Evolutionary conservation across 2,797 vertebrate genomes (phyloP).

Genomic region (Chaetophractus vellerosus): DNA sequence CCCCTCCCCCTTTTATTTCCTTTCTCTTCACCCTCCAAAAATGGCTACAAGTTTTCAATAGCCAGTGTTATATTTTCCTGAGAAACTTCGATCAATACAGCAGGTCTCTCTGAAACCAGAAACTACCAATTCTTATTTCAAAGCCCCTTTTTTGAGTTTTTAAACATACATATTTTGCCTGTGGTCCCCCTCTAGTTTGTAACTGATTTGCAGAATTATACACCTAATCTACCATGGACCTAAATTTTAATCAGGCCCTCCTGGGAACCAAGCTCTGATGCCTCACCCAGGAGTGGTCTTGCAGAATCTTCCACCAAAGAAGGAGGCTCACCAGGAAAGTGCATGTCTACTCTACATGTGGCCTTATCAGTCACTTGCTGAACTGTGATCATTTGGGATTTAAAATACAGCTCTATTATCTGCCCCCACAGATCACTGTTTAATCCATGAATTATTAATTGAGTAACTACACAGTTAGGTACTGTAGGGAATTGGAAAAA

Average conservation of each 20-base stretch:
- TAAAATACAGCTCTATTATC: constrained; percentile 28
- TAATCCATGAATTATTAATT: constrained; percentile 68
- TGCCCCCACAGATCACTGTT: constrained; percentile 24
- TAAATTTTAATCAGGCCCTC: not conserved
- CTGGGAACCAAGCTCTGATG: not conserved
- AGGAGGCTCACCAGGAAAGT: constrained; percentile 4
- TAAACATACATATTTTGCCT: not conserved
- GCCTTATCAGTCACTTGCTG: constrained; percentile 50
- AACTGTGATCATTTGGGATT: constrained; percentile 56
- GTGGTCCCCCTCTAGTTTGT: not conserved
- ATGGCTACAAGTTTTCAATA: not conserved
- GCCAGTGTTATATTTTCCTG: not conserved
- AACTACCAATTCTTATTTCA: constrained; percentile 11
- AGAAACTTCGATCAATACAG: not conserved
- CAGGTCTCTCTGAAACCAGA: not conserved
- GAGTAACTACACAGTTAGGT: not conserved
- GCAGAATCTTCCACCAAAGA: not conserved
- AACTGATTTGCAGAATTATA: constrained; percentile 2
- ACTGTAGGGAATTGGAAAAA: not conserved
- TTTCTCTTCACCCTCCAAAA: not conserved
- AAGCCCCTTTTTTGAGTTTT: not conserved
- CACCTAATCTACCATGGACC: not conserved
- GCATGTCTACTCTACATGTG: not conserved
- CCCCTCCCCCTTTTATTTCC: not conserved
- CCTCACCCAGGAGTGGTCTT: not conserved